phyloP scores from a whole-genome alignment of 2,797 vertebrate genomes.

The Gouania willdenowi region DNA sequence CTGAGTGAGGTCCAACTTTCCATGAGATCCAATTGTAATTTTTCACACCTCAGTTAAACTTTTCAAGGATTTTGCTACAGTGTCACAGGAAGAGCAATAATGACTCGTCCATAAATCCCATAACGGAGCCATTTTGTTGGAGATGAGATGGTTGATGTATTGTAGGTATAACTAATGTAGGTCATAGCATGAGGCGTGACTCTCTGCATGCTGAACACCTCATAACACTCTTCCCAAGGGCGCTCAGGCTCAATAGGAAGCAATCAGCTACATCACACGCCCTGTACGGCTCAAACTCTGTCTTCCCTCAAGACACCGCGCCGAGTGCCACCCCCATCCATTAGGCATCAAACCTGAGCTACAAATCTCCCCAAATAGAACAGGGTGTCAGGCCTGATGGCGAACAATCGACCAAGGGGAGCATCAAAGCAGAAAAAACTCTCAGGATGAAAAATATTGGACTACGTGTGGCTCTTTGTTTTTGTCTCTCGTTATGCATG shows the following conservation, averaged over 20 bases:
- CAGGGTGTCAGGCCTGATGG: constrained; percentile 68
- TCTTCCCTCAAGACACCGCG: constrained; percentile 59
- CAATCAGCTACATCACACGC: constrained; percentile 53
- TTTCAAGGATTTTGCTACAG: constrained; percentile 18
- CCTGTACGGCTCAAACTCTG: constrained; percentile 35
- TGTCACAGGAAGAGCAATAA: constrained; percentile 9
- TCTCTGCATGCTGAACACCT: constrained; percentile 39
- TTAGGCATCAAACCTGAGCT: constrained; percentile 65
- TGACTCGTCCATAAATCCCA: constrained; percentile 8
- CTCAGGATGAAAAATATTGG: constrained; percentile 56
- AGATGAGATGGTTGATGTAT: constrained; percentile 4
- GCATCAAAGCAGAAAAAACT: constrained; percentile 54
- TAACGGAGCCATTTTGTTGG: constrained; percentile 3
- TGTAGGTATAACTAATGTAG: constrained; percentile 33
- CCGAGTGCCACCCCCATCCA: constrained; percentile 60
- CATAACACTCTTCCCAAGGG: constrained; percentile 52
- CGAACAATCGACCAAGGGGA: constrained; percentile 58
- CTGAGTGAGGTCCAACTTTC: no score
- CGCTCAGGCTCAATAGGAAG: constrained; percentile 65
- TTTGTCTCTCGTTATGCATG: constrained; percentile 60
- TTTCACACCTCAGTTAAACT: constrained; percentile 26
- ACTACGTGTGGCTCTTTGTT: constrained; percentile 58
- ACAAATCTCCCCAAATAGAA: constrained; percentile 67
- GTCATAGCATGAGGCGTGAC: constrained; percentile 39
- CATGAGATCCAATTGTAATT: no score